phyloP scores from a whole-genome alignment of 2,888 invertebrate genomes.

The Quadriops clusia region DNA sequence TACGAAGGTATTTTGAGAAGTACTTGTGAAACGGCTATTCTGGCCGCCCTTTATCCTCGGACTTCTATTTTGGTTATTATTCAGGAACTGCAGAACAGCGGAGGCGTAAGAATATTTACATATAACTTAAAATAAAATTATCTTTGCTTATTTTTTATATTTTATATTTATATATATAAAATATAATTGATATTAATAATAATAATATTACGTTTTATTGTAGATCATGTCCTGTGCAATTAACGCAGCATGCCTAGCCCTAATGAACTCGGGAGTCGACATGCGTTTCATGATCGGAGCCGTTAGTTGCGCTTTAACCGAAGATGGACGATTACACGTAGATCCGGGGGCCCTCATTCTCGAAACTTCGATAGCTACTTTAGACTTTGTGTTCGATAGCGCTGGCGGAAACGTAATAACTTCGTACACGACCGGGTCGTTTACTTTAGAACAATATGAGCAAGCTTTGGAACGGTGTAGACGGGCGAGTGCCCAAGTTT shows the following conservation, averaged over 20 bases:
- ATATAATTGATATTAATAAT: neutral
- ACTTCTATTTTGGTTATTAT: conserved; percentile 66
- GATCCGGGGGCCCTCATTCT: conserved; percentile 32
- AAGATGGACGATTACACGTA: conserved; percentile 40
- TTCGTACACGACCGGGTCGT: conserved; percentile 59
- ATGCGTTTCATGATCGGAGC: conserved; percentile 75
- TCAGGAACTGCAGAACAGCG: conserved; percentile 78
- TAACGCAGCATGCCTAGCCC: conserved; percentile 72
- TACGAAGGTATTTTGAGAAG: conserved; percentile 64
- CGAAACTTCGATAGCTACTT: conserved; percentile 45
- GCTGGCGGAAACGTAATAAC: conserved; percentile 44
- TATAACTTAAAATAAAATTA: too few relatives aligned
- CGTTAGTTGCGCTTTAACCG: conserved; percentile 58
- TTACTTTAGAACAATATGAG: conserved; percentile 53
- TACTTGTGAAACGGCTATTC: conserved; percentile 62
- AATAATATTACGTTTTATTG: conserved; percentile 19
- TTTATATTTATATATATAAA: neutral
- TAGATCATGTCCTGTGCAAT: conserved; percentile 69
- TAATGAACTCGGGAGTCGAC: conserved; percentile 71
- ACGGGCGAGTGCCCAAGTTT: conserved; percentile 54
- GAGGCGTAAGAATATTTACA: conserved; percentile 48
- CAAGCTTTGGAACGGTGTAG: conserved; percentile 54
- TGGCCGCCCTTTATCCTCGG: conserved; percentile 64
- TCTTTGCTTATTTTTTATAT: too few relatives aligned
- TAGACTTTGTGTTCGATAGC: conserved; percentile 68